Percentiles rank a stretch among this genome's conserved stretches.
Conservation (phyloP, 2,113 vertebrate species). For the Urocolius indicus region DNA sequence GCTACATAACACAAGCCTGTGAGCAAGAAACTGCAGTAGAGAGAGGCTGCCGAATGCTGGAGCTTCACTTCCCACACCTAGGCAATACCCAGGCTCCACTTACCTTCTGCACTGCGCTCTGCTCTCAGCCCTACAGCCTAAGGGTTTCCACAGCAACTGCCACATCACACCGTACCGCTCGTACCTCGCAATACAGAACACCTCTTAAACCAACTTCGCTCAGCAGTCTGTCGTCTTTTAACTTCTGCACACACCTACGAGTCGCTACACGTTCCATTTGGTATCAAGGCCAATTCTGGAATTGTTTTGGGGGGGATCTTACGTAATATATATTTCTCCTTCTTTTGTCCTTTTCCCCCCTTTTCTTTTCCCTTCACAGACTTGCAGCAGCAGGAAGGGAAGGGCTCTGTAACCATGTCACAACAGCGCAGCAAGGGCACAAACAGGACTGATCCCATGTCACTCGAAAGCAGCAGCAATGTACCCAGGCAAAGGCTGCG, state of each 20-base stretch:
- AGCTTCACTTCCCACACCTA: not conserved
- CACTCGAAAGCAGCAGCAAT: fast-evolving
- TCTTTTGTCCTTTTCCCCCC: not conserved
- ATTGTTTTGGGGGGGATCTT: not conserved
- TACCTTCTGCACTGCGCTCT: not conserved
- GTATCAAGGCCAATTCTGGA: not conserved
- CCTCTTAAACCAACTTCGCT: not conserved
- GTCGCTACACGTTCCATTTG: not conserved
- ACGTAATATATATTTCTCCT: not conserved
- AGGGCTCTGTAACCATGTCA: not conserved
- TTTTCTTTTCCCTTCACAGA: not conserved
- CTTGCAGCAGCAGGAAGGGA: not conserved
- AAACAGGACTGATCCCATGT: not conserved
- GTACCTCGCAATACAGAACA: not conserved
- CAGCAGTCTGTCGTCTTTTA: not conserved
- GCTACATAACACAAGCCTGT: not conserved
- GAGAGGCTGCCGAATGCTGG: not conserved
- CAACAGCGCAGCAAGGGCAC: not conserved
- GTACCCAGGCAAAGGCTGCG: not conserved
- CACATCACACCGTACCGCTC: not conserved
- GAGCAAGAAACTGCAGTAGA: not conserved
- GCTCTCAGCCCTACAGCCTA: not conserved
- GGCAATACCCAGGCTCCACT: not conserved
- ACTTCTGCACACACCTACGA: not conserved
- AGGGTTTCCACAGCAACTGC: slow-evolving; percentile 10